Evolutionary conservation across 2,113 vertebrate species (phyloP), one percentile per base, ranked within the genome.

Genomic region (Azemiops feae): DNA sequence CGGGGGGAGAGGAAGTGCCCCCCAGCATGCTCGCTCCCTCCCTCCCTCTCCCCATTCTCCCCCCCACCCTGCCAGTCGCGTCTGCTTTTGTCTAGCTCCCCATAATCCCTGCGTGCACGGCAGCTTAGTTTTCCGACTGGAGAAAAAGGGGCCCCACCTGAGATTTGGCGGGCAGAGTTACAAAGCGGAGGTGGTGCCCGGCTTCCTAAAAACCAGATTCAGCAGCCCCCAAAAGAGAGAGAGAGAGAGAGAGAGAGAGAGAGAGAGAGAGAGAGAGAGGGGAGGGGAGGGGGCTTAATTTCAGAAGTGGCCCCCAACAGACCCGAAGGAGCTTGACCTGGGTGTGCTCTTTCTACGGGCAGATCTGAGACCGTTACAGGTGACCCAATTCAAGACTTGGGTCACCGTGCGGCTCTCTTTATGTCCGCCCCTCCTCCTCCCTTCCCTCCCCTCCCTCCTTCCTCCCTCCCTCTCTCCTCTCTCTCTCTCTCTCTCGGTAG

Each of bases 81-180:
- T 96, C 97, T 97, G 98, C 97, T 98, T 98, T 98, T 98, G 97
- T 98, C 97, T 98, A 98, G 98, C 97, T 98, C 98, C 69, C 97
- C 96, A 97, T 98, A 98, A 98, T 98, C 98, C 97, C 96, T 96
- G 93, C 94, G 96, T 96, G 93, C 95, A 94, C 95, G 95, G 94
- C 95, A 96, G 94, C 96, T 96, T 94, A 96, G 94, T 96, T 96
- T 55, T 47, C 97, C 96, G 98, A 95, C 96, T 95, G 92, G 96
- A 97, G 96, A 93, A 95, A 96, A 74, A 88, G 1, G 87, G 60
- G 12, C 4, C 60, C 60, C 30, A 30, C 58, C 58, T 64, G 1
- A 64, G 3, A 94, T 94, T 94, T 50, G 86, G 69, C 89, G 96
- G 85, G 94, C 95, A 95, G 94, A 86, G 58, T 81, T 34, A 89